Base-by-base conservation (phyloP, 2,797 vertebrate species). In the Lagodon rhomboides region DNA sequence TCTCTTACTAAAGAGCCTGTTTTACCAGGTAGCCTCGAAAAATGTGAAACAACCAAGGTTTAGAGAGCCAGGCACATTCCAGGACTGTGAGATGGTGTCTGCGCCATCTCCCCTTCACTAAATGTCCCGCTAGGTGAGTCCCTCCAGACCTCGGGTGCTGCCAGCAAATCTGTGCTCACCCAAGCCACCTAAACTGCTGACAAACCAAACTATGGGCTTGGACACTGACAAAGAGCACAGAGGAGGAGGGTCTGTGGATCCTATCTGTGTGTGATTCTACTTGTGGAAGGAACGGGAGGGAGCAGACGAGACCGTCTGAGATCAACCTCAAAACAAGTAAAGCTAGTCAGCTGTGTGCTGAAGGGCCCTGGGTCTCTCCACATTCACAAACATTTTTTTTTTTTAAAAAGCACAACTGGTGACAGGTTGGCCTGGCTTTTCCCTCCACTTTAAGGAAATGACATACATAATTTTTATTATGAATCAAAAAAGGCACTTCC, bases 401-500 rank as follows among this genome's bases (percentile, higher is more conserved):
- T 27, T 27, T 27, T 79, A 83, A 89, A 92, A 89, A 90, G 83
- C 89, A 91, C 81, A 91, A 93, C 91, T 91, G 91, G 91, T 87
- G 86, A 93, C 86, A 85, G 89, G 83, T 88, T 86, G 89, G 84
- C 72, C 89, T 92, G 93, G 90, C 87, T 90, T 89, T 86, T 88
- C 87, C 90, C 91, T 93, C 92, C 88, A 90, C 88, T 93, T 93
- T 88, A 84, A 89, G 94, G 94, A 95, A 96, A 92, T 94, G 94
- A 95, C 95, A 96, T 95, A 94, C 88, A 95, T 94, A 94, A 94
- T 90, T 91, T 86, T 82, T 65, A 87, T 87, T 85, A 87, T 90
- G 67, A 85, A 92, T 93, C 70, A 92, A 94, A 94, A 93, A 95
- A 95, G 94, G 94, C 95, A 96, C 95, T 95, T 95, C 91, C 94